Conservation (phyloP, 2,113 vertebrate genomes). For the Engraulis encrasicolus region DNA sequence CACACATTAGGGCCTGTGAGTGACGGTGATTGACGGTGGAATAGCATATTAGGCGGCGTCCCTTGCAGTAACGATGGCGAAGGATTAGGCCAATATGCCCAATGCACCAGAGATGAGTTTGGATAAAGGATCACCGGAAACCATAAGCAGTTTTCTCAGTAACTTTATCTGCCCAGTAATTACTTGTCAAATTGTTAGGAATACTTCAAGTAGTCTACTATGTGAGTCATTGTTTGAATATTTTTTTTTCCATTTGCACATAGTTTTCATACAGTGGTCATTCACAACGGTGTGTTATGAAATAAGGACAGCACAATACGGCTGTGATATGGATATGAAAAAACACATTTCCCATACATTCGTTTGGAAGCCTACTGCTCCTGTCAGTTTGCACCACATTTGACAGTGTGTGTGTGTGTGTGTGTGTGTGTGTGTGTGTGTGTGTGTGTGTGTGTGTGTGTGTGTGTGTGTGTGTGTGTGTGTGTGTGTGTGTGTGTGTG, state of each 20-base stretch:
- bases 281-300: neutral
- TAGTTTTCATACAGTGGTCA: neutral
- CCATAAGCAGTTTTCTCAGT: no score
- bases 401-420: neutral
- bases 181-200: no score
- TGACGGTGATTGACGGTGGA: slow-evolving; percentile 15
- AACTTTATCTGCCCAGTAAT: no score
- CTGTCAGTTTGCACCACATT: neutral
- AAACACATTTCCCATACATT: neutral
- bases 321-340: neutral
- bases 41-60: neutral
- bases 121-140: neutral
- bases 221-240: neutral
- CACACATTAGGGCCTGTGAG: slow-evolving; percentile 3
- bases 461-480: slow-evolving; percentile 27
- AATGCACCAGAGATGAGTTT: neutral
- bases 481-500: neutral
- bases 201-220: no score
- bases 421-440: slow-evolving; percentile 8
- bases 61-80: neutral
- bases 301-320: no score
- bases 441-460: slow-evolving; percentile 3
- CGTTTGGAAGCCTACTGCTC: neutral
- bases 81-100: neutral
- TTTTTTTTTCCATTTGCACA: neutral